Conservation (phyloP, 1,140 invertebrate genomes). For the Dendroctonus ponderosae region DNA sequence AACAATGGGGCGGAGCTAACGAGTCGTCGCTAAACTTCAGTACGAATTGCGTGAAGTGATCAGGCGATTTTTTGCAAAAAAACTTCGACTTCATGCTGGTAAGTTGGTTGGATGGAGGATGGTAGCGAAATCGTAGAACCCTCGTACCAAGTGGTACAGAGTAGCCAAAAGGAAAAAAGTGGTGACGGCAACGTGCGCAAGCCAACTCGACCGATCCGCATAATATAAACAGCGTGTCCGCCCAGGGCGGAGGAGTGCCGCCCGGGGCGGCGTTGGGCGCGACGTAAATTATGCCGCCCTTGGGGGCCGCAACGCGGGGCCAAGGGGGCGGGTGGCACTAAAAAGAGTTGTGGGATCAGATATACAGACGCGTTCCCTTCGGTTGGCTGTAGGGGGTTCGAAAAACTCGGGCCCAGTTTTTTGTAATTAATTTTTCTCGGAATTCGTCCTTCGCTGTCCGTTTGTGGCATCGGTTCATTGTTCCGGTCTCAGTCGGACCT, state of each 20-base stretch:
- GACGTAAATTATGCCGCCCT: constrained; percentile 32
- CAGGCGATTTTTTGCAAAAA: too few species aligned
- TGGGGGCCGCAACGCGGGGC: constrained; percentile 4
- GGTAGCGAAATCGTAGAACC: too few species aligned
- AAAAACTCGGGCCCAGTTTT: neutral
- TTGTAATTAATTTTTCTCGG: neutral
- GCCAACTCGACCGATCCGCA: constrained; percentile 20
- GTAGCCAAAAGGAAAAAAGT: constrained; percentile 8
- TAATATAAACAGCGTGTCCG: constrained; percentile 33
- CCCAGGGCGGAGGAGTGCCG: constrained; percentile 32
- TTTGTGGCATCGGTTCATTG: too few species aligned
- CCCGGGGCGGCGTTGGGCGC: constrained; percentile 29
- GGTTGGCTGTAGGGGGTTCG: constrained; percentile 2
- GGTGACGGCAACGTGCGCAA: constrained; percentile 12
- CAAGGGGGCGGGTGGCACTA: neutral
- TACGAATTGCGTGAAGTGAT: too few species aligned
- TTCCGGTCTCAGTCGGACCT: too few species aligned
- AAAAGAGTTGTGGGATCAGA: constrained; percentile 31
- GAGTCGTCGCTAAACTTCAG: too few species aligned
- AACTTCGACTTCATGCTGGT: too few species aligned
- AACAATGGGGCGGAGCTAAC: too few species aligned
- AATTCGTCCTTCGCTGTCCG: too few species aligned
- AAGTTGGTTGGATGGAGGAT: too few species aligned
- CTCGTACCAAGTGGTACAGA: too few species aligned
- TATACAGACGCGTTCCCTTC: constrained; percentile 24